A percentile compares a stretch with the other conserved stretches of the same genome.
Evolutionary conservation across 2,888 invertebrate species (phyloP).

Genomic region (Zaprionus bogoriensis): DNA sequence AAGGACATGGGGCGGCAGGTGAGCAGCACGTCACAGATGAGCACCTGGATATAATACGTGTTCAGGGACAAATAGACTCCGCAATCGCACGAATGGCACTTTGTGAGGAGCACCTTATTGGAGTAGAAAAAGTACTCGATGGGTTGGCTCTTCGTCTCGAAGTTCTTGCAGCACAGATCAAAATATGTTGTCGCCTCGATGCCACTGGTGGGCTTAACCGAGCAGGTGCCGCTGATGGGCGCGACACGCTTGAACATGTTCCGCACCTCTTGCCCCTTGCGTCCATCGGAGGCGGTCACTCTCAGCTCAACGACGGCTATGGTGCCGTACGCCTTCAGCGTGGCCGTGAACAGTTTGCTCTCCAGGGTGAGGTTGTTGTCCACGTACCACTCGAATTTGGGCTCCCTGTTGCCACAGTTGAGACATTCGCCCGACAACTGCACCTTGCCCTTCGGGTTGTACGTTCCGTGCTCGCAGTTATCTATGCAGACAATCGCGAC

Average conservation of each 20-base stretch:
- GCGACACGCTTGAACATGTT: neutral
- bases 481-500: conserved; percentile 30
- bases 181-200: conserved; percentile 42
- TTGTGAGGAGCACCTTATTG: conserved; percentile 29
- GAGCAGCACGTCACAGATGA: conserved; percentile 27
- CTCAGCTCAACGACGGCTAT: conserved; percentile 3
- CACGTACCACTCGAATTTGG: conserved; percentile 35
- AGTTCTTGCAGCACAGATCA: conserved; percentile 31
- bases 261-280: conserved; percentile 2
- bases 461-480: conserved; percentile 32
- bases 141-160: neutral
- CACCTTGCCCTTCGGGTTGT: conserved; percentile 18
- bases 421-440: conserved; percentile 19
- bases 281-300: neutral
- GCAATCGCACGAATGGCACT: conserved; percentile 43
- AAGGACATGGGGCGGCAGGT: conserved; percentile 6
- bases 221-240: conserved; percentile 34
- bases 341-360: neutral
- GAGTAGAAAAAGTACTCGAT: conserved; percentile 38
- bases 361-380: neutral
- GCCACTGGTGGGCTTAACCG: conserved; percentile 24
- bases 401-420: conserved; percentile 13
- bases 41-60: conserved; percentile 3
- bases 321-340: neutral
- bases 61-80: conserved; percentile 16